phyloP scores from a whole-genome alignment of 2,888 invertebrate species.

The Adelphocoris suturalis region DNA sequence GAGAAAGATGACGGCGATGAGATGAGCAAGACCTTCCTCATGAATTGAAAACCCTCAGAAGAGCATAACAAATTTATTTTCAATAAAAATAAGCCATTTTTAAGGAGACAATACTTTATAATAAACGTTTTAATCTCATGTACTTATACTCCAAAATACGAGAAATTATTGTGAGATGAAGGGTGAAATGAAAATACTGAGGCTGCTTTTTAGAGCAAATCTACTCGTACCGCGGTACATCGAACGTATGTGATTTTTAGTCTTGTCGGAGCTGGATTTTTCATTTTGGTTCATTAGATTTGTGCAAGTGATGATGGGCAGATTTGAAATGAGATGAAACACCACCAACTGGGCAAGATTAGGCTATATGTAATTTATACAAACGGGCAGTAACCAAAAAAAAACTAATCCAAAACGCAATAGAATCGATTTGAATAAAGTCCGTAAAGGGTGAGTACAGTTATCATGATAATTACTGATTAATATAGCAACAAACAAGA shows the following conservation, averaged over 20 bases:
- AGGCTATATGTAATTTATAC: too few species aligned
- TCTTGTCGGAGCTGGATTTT: not conserved
- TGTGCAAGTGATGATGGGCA: not conserved
- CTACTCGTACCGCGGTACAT: not conserved
- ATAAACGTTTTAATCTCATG: not conserved
- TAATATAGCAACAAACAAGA: too few species aligned
- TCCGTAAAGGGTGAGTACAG: too few species aligned
- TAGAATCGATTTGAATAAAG: too few species aligned
- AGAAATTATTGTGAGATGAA: not conserved
- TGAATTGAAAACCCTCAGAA: too few species aligned
- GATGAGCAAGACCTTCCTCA: too few species aligned
- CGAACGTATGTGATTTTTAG: not conserved
- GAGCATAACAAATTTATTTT: too few species aligned
- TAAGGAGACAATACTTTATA: slow-evolving; percentile 16
- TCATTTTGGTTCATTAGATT: slow-evolving; percentile 33
- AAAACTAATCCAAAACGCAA: too few species aligned
- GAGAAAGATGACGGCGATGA: too few species aligned
- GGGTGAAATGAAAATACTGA: not conserved
- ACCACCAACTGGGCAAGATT: too few species aligned
- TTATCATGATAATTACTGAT: too few species aligned
- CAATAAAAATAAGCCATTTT: not conserved
- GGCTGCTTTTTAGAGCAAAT: slow-evolving; percentile 2
- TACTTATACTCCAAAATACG: not conserved
- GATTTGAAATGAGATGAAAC: not conserved
- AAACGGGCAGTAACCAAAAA: too few species aligned